Conservation (phyloP, 1,140 invertebrate genomes). For the Eufriesea mexicana region DNA sequence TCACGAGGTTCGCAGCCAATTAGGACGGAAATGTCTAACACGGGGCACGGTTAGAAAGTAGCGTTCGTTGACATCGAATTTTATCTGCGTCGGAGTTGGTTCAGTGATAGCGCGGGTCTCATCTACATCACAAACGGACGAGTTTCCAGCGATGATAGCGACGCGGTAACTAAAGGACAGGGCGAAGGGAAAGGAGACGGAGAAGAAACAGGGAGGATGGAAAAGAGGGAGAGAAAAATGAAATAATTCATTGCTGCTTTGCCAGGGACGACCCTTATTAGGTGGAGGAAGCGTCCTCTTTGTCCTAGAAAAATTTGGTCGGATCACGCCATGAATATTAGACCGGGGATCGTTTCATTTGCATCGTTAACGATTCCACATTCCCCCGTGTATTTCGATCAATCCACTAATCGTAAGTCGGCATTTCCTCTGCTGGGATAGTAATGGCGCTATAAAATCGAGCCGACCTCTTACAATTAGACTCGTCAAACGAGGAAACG, state of each 20-base stretch:
- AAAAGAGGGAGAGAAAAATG: constrained; percentile 9
- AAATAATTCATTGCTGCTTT: constrained; percentile 27
- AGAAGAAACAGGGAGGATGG: too few species aligned
- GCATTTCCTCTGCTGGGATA: neutral
- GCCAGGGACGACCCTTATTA: neutral
- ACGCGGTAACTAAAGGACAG: constrained; percentile 21
- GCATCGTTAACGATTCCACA: constrained; percentile 33
- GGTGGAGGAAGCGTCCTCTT: neutral
- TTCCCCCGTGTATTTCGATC: neutral
- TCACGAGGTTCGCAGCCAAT: constrained; percentile 31
- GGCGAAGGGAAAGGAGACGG: neutral
- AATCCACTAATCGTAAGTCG: neutral
- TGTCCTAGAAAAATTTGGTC: constrained; percentile 1
- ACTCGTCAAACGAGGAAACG: neutral
- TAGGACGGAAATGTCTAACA: constrained; percentile 38
- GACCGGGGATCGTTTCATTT: constrained; percentile 13
- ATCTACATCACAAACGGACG: constrained; percentile 36
- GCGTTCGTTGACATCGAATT: constrained; percentile 62
- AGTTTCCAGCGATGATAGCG: constrained; percentile 36
- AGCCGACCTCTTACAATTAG: neutral
- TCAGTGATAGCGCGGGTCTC: constrained; percentile 50
- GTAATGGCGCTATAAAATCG: neutral
- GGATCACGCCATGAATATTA: constrained; percentile 19
- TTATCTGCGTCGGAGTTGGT: constrained; percentile 58
- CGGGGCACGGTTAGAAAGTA: constrained; percentile 31